Evolutionary conservation across 2,888 invertebrate species (phyloP), one percentile per base, ranked within the genome.

Genomic region (Miltochrista miniata): DNA sequence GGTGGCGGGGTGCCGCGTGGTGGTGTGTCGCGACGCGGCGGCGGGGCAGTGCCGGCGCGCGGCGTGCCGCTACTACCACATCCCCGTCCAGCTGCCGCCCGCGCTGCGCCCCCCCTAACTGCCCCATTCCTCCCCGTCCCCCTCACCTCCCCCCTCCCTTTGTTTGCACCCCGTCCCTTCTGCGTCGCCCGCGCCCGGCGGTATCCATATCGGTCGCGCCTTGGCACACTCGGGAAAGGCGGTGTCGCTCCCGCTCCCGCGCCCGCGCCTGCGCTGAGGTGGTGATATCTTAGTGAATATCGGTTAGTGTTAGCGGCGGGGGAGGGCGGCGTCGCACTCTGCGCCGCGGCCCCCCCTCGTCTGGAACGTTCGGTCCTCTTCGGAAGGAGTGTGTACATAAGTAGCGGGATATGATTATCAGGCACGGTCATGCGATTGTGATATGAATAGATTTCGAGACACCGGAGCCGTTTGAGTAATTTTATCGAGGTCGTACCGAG

Each of bases 11-110:
- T 96, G 97, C 92, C 96, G 96, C 92, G 98, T 98, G 93, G 97
- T 97, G 91, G 98, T 98, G 89, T 98, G 98, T 92, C 96, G 98
- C 90, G 98, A 98, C 94, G 97, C 97, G 90, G 97, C 96, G 83
- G 97, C 97, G 90, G 97, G 97, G 92, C 95, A 96, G 92, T 98
- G 98, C 93, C 94, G 96, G 87, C 96, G 98, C 92, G 95, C 96
- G 92, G 95, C 96, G 92, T 98, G 98, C 95, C 98, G 98, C 95
- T 98, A 97, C 94, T 98, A 98, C 95, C 98, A 98, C 94, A 97
- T 98, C 94, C 97, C 98, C 81, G 95, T 97, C 88, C 95, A 95
- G 83, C 93, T 97, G 94, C 96, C 96, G 82, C 96, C 96, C 82
- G 96, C 96, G 80, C 85, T 89, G 68, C 85, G 87, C 62, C 91